Base-by-base conservation (phyloP, 2,113 vertebrate species). In the Ceratotherium simum region DNA sequence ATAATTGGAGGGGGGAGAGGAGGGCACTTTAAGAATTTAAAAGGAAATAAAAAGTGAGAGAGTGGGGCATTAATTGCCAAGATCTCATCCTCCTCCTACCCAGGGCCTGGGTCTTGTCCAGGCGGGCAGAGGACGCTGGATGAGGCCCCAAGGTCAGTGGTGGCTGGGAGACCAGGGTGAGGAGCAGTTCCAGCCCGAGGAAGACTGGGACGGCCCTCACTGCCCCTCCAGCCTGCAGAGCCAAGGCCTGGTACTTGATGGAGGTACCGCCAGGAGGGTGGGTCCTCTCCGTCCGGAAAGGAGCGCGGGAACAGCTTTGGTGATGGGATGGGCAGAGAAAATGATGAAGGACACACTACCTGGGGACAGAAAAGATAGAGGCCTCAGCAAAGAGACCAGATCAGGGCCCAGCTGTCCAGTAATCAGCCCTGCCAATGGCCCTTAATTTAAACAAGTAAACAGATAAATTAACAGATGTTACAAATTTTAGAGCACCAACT, bases 151-250 rank as follows among this genome's bases (percentile, higher is more conserved):
- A 48, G 48, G 48, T 48, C 48, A 11, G 48, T 10, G 48, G 48
- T 48, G 48, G 48, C 48, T 48, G 48, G 48, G 48, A 48, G 48
- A 48, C 48, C 48, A 48, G 48, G 48, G 48, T 56, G 46, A 70
- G 31, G 3, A 16, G 33, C 8, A n/a, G 13, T 27, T 13, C 29
- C 8, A 2, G 4, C n/a, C 64, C 1, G 0, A 85, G 46, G 39
- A 33, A 75, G 48, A 48, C 29, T 0, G 0, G 54, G 13, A 70
- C 56, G 48, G 48, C 14, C 46, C 31, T 46, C 31, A 54, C 13
- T 21, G 27, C 36, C 18, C 39, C 21, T 31, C 54, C 18, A 60
- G 6, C 39, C 84, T 42, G 39, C 70, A 75, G 54, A 60, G 54
- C 86, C 31, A 23, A 16, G 54, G 54, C 20, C 56, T 8, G 17